Percentiles rank a stretch among this genome's conserved stretches.
Conservation (phyloP, 1,140 invertebrate species). For the Daktulosphaira vitifoliae region DNA sequence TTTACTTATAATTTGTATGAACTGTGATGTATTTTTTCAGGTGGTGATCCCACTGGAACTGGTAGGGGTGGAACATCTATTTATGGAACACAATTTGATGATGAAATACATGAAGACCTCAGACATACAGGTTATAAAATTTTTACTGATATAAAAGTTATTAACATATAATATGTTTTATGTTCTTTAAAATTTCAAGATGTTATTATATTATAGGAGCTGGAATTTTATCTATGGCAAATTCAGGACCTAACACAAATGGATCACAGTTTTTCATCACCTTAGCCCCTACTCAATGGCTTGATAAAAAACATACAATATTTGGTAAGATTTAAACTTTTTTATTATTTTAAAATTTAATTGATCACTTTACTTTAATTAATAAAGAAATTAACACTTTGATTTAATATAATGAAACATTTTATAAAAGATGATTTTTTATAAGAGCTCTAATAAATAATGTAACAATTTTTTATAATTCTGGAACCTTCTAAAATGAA, state of each 20-base stretch:
- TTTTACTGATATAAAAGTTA: neutral
- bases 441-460: too few relatives aligned
- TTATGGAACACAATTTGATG: slow-evolving; percentile 88
- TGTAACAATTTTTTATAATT: too few relatives aligned
- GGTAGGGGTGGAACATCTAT: slow-evolving; percentile 93
- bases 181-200: too few relatives aligned
- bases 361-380: too few relatives aligned
- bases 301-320: slow-evolving; percentile 95
- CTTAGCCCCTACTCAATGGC: slow-evolving; percentile 90
- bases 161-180: neutral
- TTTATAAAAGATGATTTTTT: too few relatives aligned
- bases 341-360: too few relatives aligned
- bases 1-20: too few relatives aligned
- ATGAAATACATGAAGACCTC: slow-evolving; percentile 90
- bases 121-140: slow-evolving; percentile 75
- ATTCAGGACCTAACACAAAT: slow-evolving; percentile 92
- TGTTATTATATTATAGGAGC: slow-evolving; percentile 50
- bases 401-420: too few relatives aligned
- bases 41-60: slow-evolving; percentile 87
- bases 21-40: slow-evolving; percentile 42
- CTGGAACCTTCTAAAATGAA: too few relatives aligned
- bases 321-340: slow-evolving; percentile 56
- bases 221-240: slow-evolving; percentile 75
- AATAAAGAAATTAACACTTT: too few relatives aligned
- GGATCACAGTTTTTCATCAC: slow-evolving; percentile 99